These are phyloP conservation scores for Melangyna quadrimaculata DNA, from an alignment of 2,888 invertebrate genomes.

Conservation along the genomic window DNA sequence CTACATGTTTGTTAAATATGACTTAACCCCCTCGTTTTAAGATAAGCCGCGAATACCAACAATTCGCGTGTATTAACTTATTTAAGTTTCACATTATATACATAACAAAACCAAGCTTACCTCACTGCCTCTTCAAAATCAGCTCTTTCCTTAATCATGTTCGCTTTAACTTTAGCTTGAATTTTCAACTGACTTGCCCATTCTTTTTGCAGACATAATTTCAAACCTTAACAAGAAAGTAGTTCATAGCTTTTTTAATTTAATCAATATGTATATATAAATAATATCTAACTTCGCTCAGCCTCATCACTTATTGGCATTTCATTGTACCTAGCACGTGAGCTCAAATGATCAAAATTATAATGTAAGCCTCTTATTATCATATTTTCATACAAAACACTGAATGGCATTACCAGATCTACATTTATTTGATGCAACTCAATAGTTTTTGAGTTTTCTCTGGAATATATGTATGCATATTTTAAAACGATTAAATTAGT, in stretches of 20 bases:
- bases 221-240: conserved; percentile 71
- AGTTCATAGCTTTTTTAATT: background rate
- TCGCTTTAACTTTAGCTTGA: conserved; percentile 72
- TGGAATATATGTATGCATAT: conserved; percentile 63
- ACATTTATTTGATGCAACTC: conserved; percentile 66
- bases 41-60: too few relatives aligned
- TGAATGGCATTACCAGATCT: conserved; percentile 74
- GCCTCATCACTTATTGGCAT: conserved; percentile 21
- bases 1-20: too few relatives aligned
- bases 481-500: background rate
- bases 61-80: too few relatives aligned
- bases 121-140: conserved; percentile 74
- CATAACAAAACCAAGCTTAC: conserved; percentile 50
- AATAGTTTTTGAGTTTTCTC: conserved; percentile 74
- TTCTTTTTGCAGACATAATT: conserved; percentile 74
- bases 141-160: conserved; percentile 71
- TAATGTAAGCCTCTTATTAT: conserved; percentile 76
- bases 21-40: too few relatives aligned
- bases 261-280: background rate
- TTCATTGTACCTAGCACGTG: conserved; percentile 72
- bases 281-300: background rate
- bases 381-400: conserved; percentile 75
- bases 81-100: background rate
- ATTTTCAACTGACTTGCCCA: conserved; percentile 75
- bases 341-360: conserved; percentile 76